phyloP scores from a whole-genome alignment of 2,888 invertebrate species.

The Syritta pipiens region DNA sequence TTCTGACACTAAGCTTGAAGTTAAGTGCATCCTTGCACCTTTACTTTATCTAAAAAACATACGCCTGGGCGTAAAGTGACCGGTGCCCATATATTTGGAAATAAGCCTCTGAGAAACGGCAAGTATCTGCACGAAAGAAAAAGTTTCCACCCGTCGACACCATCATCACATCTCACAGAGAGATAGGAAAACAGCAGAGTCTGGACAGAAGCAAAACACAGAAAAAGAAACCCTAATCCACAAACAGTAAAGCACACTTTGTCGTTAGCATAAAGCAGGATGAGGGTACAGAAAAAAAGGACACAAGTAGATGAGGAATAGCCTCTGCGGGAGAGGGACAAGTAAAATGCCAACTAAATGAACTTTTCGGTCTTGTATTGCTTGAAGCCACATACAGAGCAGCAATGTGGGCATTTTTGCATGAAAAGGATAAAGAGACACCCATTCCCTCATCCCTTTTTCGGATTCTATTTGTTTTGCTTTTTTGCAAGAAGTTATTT shows the following conservation, averaged over 20 bases:
- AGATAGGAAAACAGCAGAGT: slow-evolving; percentile 22
- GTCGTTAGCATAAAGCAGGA: slow-evolving; percentile 52
- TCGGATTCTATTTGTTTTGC: slow-evolving; percentile 29
- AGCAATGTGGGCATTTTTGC: slow-evolving; percentile 36
- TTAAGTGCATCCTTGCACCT: slow-evolving; percentile 51
- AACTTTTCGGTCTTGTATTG: slow-evolving; percentile 49
- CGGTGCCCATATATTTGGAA: slow-evolving; percentile 37
- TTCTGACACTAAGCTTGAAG: too few relatives aligned
- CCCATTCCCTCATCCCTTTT: slow-evolving; percentile 27
- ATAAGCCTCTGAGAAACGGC: slow-evolving; percentile 41
- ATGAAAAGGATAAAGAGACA: slow-evolving; percentile 42
- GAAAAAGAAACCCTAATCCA: slow-evolving; percentile 32
- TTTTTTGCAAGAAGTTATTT: slow-evolving; percentile 25
- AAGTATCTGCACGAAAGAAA: slow-evolving; percentile 41
- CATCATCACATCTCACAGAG: slow-evolving; percentile 40
- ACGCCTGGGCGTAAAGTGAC: slow-evolving; percentile 8
- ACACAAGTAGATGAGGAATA: slow-evolving; percentile 28
- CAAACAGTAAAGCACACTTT: slow-evolving; percentile 57
- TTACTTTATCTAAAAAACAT: slow-evolving; percentile 7
- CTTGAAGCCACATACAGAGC: slow-evolving; percentile 14
- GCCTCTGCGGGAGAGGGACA: slow-evolving; percentile 33
- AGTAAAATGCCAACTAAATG: slow-evolving; percentile 54
- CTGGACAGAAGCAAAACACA: slow-evolving; percentile 32
- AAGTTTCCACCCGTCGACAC: slow-evolving; percentile 1
- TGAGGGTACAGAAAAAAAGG: slow-evolving; percentile 22